phyloP scores from a whole-genome alignment of 2,888 invertebrate species.

The Yponomeuta malinellus region DNA sequence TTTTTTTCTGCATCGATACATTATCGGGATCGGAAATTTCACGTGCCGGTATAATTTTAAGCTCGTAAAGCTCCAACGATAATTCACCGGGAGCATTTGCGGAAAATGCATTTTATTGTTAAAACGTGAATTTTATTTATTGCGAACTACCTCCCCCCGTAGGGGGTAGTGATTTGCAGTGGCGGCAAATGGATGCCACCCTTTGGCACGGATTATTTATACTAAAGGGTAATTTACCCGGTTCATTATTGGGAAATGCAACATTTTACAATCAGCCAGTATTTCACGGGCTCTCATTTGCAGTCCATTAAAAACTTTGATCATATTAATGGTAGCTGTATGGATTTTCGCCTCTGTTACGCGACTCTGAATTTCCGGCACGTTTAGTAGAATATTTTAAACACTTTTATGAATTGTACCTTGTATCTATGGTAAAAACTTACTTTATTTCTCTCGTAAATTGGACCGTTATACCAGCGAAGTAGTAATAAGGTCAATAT shows the following conservation, averaged over 20 bases:
- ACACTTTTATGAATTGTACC: not conserved
- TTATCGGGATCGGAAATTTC: conserved; percentile 75
- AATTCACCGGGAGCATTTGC: conserved; percentile 74
- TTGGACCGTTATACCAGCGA: too few species aligned
- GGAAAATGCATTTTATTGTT: conserved; percentile 77
- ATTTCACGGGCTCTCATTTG: conserved; percentile 63
- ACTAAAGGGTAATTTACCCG: conserved; percentile 71
- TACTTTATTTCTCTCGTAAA: too few species aligned
- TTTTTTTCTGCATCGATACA: conserved; percentile 29
- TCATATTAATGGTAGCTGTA: conserved; percentile 19
- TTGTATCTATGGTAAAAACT: too few species aligned
- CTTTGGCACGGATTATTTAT: conserved; percentile 73
- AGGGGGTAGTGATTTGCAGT: conserved; percentile 70
- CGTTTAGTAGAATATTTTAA: not conserved
- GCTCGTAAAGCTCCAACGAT: conserved; percentile 72
- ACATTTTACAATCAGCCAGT: conserved; percentile 49
- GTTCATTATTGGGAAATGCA: conserved; percentile 73
- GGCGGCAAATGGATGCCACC: conserved; percentile 68
- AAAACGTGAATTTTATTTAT: conserved; percentile 77
- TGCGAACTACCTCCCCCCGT: conserved; percentile 61
- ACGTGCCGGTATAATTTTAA: conserved; percentile 75
- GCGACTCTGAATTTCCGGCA: not conserved
- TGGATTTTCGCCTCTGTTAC: conserved; percentile 2
- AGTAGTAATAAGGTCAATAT: too few species aligned
- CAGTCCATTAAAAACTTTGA: conserved; percentile 62